A percentile compares a stretch with the other conserved stretches of the same genome.
Conservation (phyloP, 1,140 invertebrate genomes). For the Pissodes strobi region DNA sequence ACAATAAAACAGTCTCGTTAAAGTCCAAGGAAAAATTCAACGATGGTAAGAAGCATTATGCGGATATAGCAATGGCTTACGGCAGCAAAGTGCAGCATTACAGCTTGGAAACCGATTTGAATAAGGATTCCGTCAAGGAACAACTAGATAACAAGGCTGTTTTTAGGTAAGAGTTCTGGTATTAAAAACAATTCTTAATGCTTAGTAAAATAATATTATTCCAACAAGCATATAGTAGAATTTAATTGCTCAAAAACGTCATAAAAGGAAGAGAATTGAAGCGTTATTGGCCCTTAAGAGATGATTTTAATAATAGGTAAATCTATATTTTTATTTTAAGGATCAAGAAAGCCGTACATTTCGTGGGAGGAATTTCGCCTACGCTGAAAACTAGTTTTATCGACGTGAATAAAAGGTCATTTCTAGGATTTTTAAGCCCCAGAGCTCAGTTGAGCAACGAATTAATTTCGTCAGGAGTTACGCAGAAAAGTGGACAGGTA, state of each 20-base stretch:
- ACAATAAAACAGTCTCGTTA: slow-evolving; percentile 61
- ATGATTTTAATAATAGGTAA: too few relatives aligned
- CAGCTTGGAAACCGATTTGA: slow-evolving; percentile 16
- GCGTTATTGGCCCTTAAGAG: too few relatives aligned
- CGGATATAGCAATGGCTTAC: slow-evolving; percentile 63
- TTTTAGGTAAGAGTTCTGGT: too few relatives aligned
- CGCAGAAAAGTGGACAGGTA: slow-evolving; percentile 28
- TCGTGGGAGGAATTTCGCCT: slow-evolving; percentile 44
- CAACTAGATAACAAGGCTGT: too few relatives aligned
- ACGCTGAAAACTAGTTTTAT: slow-evolving; percentile 29
- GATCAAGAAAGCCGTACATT: slow-evolving; percentile 39
- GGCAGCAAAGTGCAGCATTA: slow-evolving; percentile 19
- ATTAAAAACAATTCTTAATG: too few relatives aligned
- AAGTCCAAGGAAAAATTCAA: slow-evolving; percentile 76
- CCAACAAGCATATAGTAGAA: too few relatives aligned
- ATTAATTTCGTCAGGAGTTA: slow-evolving; percentile 31
- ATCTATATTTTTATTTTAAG: too few relatives aligned
- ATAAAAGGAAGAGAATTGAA: too few relatives aligned
- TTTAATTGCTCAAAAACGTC: too few relatives aligned
- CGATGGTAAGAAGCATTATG: slow-evolving; percentile 76
- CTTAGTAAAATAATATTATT: too few relatives aligned
- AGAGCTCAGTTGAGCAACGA: slow-evolving; percentile 19
- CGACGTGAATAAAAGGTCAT: slow-evolving; percentile 36
- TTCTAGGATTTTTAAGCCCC: slow-evolving; percentile 42
- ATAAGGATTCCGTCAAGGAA: background rate